These are phyloP conservation scores for Chitala chitala DNA, from an alignment of 2,113 vertebrate species.

Conservation along the genomic window DNA sequence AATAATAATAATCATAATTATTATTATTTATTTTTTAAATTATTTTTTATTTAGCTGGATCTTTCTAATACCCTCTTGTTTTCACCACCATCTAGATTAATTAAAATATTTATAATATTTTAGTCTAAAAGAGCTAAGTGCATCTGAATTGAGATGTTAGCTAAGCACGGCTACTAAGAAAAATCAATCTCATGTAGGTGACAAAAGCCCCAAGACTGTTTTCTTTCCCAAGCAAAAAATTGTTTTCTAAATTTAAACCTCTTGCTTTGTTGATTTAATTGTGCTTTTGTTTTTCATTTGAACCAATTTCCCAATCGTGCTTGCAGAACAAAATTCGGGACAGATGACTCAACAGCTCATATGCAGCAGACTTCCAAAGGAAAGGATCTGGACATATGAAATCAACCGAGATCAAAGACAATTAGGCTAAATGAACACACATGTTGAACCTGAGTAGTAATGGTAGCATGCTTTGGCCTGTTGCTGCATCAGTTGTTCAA, in stretches of 20 bases:
- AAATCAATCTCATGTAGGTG: not conserved
- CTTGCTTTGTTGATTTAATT: not conserved
- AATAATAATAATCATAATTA: no score
- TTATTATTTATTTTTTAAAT: no score
- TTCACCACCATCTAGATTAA: no score
- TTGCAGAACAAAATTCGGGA: not conserved
- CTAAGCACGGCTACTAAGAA: not conserved
- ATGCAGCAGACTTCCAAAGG: not conserved
- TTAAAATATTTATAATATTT: no score
- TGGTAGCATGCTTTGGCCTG: not conserved
- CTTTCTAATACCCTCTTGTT: no score
- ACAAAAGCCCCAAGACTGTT: not conserved
- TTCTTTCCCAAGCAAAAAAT: not conserved
- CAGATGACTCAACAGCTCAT: not conserved
- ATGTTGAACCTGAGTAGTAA: conserved; percentile 13
- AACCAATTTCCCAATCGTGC: not conserved
- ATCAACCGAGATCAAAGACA: conserved; percentile 15
- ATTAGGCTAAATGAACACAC: conserved; percentile 13
- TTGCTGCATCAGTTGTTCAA: not conserved
- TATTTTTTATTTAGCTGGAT: no score
- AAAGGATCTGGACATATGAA: conserved; percentile 2
- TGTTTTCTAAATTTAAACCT: not conserved
- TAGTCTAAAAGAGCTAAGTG: no score
- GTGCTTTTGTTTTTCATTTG: not conserved
- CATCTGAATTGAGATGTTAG: no score